These are phyloP conservation scores for Mormyrus hasselquistii DNA, from an alignment of 2,797 vertebrate species.

Conservation along the genomic window DNA sequence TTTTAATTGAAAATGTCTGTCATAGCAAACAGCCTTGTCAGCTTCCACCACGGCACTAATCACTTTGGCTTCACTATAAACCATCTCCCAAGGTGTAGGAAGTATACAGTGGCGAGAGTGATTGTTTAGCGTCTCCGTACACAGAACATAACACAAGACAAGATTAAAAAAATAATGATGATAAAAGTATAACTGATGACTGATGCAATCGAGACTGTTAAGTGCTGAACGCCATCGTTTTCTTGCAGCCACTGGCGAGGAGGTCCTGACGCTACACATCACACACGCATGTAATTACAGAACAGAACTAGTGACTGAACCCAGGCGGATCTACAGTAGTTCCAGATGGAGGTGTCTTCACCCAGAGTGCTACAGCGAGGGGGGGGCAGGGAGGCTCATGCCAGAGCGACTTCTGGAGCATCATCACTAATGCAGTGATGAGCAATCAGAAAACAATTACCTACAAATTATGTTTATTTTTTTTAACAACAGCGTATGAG, in stretches of 20 bases:
- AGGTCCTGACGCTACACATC: neutral
- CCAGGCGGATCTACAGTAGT: neutral
- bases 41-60: slow-evolving; percentile 12
- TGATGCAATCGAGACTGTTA: neutral
- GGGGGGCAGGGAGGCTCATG: neutral
- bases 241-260: neutral
- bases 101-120: neutral
- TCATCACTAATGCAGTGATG: neutral
- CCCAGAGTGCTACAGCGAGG: neutral
- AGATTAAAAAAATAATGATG: neutral
- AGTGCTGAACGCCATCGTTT: neutral
- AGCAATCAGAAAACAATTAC: neutral
- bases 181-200: neutral
- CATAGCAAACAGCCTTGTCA: slow-evolving; percentile 38
- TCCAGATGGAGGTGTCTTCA: neutral
- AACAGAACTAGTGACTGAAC: neutral
- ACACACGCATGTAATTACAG: neutral
- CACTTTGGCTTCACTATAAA: neutral
- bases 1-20: slow-evolving; percentile 70
- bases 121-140: neutral
- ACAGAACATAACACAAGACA: neutral
- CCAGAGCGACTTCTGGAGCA: neutral
- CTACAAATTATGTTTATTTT: neutral
- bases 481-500: neutral
- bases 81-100: neutral